Percentiles rank a stretch among this genome's conserved stretches.
phyloP scores from a whole-genome alignment of 1,140 invertebrate species.

The Bombus superbus region DNA sequence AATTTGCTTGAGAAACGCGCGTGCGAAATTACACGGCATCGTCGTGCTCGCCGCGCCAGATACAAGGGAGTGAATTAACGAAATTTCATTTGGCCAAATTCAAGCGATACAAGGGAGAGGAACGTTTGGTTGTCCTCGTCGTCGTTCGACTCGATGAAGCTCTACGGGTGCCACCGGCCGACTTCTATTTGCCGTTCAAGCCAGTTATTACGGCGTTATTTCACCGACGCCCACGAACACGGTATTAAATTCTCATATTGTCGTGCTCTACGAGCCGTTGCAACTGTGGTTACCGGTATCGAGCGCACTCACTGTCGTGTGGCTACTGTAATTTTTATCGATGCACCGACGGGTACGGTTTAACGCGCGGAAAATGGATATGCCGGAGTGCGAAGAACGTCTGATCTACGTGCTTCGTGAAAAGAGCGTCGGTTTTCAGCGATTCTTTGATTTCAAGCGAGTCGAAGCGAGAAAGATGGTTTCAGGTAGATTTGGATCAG shows the following conservation, averaged over 20 bases:
- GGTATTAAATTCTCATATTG: conserved; percentile 71
- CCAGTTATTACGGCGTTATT: conserved; percentile 70
- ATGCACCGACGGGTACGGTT: conserved; percentile 41
- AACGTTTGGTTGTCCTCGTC: neutral
- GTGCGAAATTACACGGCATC: conserved; percentile 51
- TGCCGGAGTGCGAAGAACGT: neutral
- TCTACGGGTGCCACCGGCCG: neutral
- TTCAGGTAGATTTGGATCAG: too few relatives aligned
- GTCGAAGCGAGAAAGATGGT: too few relatives aligned
- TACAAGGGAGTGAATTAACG: conserved; percentile 57
- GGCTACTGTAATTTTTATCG: conserved; percentile 64
- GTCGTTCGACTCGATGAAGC: conserved; percentile 46
- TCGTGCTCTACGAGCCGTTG: conserved; percentile 54
- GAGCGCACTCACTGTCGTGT: neutral
- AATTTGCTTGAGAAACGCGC: conserved; percentile 65
- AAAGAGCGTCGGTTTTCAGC: neutral
- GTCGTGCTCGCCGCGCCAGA: neutral
- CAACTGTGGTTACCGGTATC: conserved; percentile 51
- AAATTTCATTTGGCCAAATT: conserved; percentile 64
- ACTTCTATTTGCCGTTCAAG: conserved; percentile 63
- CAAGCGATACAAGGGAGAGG: conserved; percentile 39
- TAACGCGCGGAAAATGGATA: conserved; percentile 35
- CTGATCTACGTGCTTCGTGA: too few relatives aligned
- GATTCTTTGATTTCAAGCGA: neutral
- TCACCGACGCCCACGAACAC: conserved; percentile 49